phyloP scores from a whole-genome alignment of 2,888 invertebrate species.

The Spisula subtruncata region DNA sequence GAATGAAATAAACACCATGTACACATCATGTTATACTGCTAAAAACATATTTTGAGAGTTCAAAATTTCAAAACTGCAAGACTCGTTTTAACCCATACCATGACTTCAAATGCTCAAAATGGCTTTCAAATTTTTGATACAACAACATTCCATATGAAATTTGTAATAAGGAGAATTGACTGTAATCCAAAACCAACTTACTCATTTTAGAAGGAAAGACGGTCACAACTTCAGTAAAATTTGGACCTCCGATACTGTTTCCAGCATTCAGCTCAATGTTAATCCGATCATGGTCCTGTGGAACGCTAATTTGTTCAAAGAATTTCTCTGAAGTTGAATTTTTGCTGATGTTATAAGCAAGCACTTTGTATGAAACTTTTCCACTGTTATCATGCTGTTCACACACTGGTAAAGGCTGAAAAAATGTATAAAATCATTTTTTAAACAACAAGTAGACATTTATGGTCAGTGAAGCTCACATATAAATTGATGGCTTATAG shows the following conservation, averaged over 20 bases:
- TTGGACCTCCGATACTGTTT: conserved; percentile 15
- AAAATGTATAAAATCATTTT: not conserved
- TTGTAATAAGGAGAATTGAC: too few species aligned
- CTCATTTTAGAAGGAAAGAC: conserved; percentile 6
- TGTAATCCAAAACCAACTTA: not conserved
- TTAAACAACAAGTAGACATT: too few species aligned
- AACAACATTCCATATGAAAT: too few species aligned
- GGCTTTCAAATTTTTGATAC: too few species aligned
- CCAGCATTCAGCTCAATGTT: not conserved
- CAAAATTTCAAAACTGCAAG: too few species aligned
- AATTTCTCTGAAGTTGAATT: not conserved
- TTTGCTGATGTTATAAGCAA: conserved; percentile 20
- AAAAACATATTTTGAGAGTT: too few species aligned
- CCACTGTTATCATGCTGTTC: not conserved
- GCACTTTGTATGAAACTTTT: not conserved
- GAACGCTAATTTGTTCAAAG: conserved; percentile 22
- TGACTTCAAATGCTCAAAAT: too few species aligned
- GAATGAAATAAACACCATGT: too few species aligned
- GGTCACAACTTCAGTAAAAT: not conserved
- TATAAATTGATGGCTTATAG: too few species aligned
- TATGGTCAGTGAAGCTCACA: too few species aligned
- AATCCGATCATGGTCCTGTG: not conserved
- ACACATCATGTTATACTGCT: too few species aligned
- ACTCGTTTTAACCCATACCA: too few species aligned
- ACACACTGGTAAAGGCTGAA: conserved; percentile 37